Evolutionary conservation across 2,888 invertebrate genomes (phyloP), one percentile per base, ranked within the genome.

Genomic region (Tetanocera ferruginea): DNA sequence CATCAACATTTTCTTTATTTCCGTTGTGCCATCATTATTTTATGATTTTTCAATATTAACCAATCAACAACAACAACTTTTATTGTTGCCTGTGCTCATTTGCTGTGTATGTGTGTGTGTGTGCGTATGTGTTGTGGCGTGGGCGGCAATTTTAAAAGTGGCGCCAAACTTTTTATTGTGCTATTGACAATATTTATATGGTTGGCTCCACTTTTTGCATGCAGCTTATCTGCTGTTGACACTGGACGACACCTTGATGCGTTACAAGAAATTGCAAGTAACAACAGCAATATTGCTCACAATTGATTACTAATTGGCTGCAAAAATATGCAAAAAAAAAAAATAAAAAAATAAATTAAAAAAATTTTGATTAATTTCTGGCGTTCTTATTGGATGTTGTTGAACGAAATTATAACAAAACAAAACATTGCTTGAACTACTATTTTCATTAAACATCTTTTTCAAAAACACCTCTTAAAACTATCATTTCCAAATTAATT

Each of bases 311-410:
- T 19, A 49, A 76, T 37, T 75, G 72, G 57, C 57, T 4, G 19
- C 14, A 64, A 75, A 76, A 78, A 67, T n/a, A n/a, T n/a, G n/a
- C n/a, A 55, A 71, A 81, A 77, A 75, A 80, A 81, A 78, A 78
- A 78, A 79, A 64, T 79, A 77, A 79, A 83, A 78, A n/a, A n/a
- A n/a, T n/a, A n/a, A n/a, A n/a, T n/a, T n/a, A n/a, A n/a, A 73
- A 73, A 77, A 77, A 67, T 83, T 85, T 84, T 83, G 82, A 82
- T 84, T 83, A 78, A 84, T 85, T 86, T 84, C 83, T 84, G 85
- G 85, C 86, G 84, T 86, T 85, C 83, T 84, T 28, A 78, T 78
- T 80, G 78, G 81, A 76, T 74, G 74, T 79, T 82, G 73, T 77
- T 74, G 75, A 76, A 66, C 74, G 17, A 62, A 66, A 49, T 28